These are phyloP conservation scores for Grammomys surdaster DNA, from an alignment of 2,113 vertebrate species.

Conservation along the genomic window DNA sequence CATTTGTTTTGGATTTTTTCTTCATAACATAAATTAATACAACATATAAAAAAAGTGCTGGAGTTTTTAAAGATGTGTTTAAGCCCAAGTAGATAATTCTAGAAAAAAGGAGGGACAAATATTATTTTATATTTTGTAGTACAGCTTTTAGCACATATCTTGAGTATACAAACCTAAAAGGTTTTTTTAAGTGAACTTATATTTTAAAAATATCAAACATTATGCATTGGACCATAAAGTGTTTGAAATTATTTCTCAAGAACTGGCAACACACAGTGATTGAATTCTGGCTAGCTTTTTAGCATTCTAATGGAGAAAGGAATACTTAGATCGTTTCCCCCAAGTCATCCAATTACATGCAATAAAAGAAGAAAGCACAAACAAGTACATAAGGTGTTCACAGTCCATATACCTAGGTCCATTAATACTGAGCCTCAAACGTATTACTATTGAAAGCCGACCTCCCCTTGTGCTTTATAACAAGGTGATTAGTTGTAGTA, in stretches of 20 bases:
- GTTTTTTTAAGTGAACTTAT: not conserved
- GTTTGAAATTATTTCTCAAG: constrained; percentile 26
- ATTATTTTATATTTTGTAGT: not conserved
- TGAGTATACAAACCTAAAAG: not conserved
- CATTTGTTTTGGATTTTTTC: constrained; percentile 81
- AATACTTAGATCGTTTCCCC: not conserved
- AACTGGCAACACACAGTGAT: not conserved
- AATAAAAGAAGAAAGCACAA: too few relatives aligned
- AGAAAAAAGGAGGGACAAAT: constrained; percentile 57
- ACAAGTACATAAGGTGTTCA: not conserved
- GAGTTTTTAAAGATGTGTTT: constrained; percentile 51
- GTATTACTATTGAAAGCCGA: not conserved
- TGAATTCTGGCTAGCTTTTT: not conserved
- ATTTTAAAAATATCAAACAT: not conserved
- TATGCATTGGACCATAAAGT: not conserved
- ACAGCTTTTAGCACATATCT: not conserved
- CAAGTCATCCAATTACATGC: not conserved
- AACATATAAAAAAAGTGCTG: constrained; percentile 66
- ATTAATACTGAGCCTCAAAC: not conserved
- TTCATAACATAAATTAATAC: constrained; percentile 74
- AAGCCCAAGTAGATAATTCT: constrained; percentile 84
- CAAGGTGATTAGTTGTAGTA: not conserved
- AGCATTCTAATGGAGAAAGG: not conserved
- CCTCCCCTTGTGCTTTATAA: not conserved
- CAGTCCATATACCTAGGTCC: not conserved